Percentiles rank a stretch among this genome's conserved stretches.
phyloP scores from a whole-genome alignment of 2,888 invertebrate species.

The Graphium colonna region DNA sequence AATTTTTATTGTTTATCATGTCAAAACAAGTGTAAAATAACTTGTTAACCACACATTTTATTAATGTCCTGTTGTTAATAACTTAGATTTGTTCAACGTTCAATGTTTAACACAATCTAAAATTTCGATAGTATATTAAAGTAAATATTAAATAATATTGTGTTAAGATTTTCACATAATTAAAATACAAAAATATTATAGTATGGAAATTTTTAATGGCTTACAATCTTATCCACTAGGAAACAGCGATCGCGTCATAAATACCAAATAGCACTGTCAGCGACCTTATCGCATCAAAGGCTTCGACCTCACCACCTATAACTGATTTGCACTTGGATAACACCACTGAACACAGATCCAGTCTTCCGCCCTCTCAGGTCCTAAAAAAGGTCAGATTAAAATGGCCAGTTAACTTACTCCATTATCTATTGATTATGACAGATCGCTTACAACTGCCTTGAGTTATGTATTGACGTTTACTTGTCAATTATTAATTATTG shows the following conservation, averaged over 20 bases:
- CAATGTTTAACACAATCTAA: too few species aligned
- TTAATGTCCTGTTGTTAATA: too few species aligned
- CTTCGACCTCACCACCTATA: conserved; percentile 60
- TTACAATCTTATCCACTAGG: conserved; percentile 35
- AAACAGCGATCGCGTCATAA: conserved; percentile 48
- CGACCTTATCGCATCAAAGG: conserved; percentile 46
- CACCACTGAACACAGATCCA: conserved; percentile 41
- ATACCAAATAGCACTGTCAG: conserved; percentile 53
- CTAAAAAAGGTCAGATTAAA: conserved; percentile 31
- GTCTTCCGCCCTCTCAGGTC: conserved; percentile 19
- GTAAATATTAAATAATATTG: too few species aligned
- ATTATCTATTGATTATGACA: conserved; percentile 40
- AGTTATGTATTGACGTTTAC: conserved; percentile 48
- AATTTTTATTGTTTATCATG: too few species aligned
- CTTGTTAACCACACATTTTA: too few species aligned
- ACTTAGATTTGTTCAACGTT: too few species aligned
- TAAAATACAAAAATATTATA: too few species aligned
- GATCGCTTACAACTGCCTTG: conserved; percentile 49
- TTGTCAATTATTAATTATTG: conserved; percentile 38
- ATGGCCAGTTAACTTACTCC: conserved; percentile 36
- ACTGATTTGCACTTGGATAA: conserved; percentile 63
- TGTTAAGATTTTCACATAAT: too few species aligned
- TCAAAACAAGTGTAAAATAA: too few species aligned
- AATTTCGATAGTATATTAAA: too few species aligned
- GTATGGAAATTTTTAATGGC: too few species aligned